Conservation (phyloP, 2,113 vertebrate species). For the Pseudois nayaur region DNA sequence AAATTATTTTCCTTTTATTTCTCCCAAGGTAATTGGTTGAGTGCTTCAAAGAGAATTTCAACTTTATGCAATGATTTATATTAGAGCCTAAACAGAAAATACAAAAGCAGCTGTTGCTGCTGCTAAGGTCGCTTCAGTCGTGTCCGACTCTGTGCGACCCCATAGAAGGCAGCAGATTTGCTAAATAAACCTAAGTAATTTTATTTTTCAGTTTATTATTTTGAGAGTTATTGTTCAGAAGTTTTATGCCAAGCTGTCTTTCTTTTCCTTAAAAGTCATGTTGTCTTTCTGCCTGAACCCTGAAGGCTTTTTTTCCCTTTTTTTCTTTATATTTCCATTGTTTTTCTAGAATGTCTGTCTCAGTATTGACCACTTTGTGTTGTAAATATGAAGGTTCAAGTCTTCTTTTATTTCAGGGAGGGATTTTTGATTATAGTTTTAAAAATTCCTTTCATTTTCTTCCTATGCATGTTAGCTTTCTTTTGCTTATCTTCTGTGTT, state of each 20-base stretch:
- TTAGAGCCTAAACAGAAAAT: not conserved
- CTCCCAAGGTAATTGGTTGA: not conserved
- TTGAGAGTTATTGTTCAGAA: not conserved
- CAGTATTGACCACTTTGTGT: not conserved
- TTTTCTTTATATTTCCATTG: not conserved
- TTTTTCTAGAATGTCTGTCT: not conserved
- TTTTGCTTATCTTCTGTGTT: not conserved
- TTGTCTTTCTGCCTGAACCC: not conserved
- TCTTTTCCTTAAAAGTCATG: not conserved
- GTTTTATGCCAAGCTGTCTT: not conserved
- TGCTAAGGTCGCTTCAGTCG: too few relatives aligned
- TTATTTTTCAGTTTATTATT: constrained; percentile 58
- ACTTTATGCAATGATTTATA: not conserved
- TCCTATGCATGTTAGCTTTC: not conserved
- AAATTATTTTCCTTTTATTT: constrained; percentile 7
- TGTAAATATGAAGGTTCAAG: not conserved
- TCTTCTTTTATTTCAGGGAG: not conserved
- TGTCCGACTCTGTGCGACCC: too few relatives aligned
- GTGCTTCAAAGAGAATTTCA: constrained; percentile 40
- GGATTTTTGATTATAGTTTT: not conserved
- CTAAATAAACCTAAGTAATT: constrained; percentile 74
- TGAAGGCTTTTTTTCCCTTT: not conserved
- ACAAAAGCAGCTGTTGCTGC: too few relatives aligned
- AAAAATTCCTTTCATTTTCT: not conserved
- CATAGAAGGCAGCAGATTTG: constrained; percentile 66